Conservation (phyloP, 2,888 invertebrate species). For the Meiosimyza decipiens region DNA sequence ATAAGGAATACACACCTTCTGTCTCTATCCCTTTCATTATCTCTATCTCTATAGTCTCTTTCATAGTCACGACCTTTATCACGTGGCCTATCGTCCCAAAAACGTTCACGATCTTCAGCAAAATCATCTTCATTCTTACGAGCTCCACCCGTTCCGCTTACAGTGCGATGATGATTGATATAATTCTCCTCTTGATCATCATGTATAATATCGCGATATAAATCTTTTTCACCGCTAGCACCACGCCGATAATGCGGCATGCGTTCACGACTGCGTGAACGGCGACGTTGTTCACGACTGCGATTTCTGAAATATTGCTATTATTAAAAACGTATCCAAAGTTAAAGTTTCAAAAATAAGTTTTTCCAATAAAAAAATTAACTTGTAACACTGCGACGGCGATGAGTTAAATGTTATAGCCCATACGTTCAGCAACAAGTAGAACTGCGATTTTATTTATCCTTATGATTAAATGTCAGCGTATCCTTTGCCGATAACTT, state of each 20-base stretch:
- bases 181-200: constrained; percentile 61
- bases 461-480: too few relatives aligned
- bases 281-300: constrained; percentile 58
- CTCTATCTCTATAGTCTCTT: constrained; percentile 50
- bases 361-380: not conserved
- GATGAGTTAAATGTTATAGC: too few relatives aligned
- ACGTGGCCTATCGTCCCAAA: constrained; percentile 48
- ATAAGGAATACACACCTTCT: constrained; percentile 43
- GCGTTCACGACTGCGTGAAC: constrained; percentile 65
- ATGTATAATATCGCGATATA: constrained; percentile 64
- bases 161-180: constrained; percentile 46
- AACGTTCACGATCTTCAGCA: constrained; percentile 47
- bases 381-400: not conserved
- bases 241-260: constrained; percentile 47
- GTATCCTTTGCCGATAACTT: too few relatives aligned
- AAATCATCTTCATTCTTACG: constrained; percentile 50
- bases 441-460: too few relatives aligned
- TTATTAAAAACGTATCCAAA: too few relatives aligned
- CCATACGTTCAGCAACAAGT: too few relatives aligned
- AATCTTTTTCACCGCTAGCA: constrained; percentile 59
- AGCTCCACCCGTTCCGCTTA: constrained; percentile 40
- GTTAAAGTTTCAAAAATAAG: too few relatives aligned
- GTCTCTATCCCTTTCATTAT: constrained; percentile 44
- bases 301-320: constrained; percentile 53
- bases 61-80: constrained; percentile 49